Base-by-base conservation (phyloP, 2,113 vertebrate genomes). In the Alligator mississippiensis region DNA sequence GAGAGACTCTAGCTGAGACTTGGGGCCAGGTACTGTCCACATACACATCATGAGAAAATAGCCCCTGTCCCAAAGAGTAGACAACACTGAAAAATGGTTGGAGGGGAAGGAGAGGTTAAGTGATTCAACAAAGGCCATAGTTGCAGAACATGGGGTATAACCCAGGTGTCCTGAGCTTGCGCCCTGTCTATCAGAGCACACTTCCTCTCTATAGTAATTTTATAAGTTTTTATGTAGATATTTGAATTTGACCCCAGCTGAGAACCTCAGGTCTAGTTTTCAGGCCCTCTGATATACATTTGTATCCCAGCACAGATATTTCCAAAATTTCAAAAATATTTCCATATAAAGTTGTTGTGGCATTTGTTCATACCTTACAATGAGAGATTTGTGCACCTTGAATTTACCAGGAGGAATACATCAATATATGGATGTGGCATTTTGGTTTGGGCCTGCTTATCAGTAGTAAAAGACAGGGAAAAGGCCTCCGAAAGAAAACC, bases 391-490 rank as follows among this genome's bases (percentile, higher is more conserved):
- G 63, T 38, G 66, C 28, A 84, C 28, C 25, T 91, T 11, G 77
- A 66, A 72, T 17, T 38, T 34, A 75, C 70, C 62, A 89, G 72
- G 57, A 79, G 38, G 74, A 30, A 1, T 6, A 61, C 70, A 6
- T 81, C 82, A 62, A 68, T 15, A 9, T 84, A n/a, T 0, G 0
- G 5, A 34, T 55, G 24, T 21, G 12, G 83, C 58, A 77, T 60
- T 85, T 88, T 18, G 15, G 25, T 87, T 89, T 77, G 25, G 75
- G 38, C 11, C 58, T 5, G 30, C 62, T 27, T 85, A n/a, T 60
- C 7, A 38, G 25, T 58, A 68, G 70, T 94, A 85, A 90, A 77
- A 80, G 34, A 47, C 62, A 11, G 72, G 87, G 83, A 90, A 64
- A 93, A 27, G 0, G 1, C 25, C 64, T 93, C 84, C 19, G 80